A percentile compares a stretch with the other conserved stretches of the same genome.
These are phyloP conservation scores for Gymnobelideus leadbeateri DNA, from an alignment of 2,113 vertebrate genomes.

Conservation along the genomic window DNA sequence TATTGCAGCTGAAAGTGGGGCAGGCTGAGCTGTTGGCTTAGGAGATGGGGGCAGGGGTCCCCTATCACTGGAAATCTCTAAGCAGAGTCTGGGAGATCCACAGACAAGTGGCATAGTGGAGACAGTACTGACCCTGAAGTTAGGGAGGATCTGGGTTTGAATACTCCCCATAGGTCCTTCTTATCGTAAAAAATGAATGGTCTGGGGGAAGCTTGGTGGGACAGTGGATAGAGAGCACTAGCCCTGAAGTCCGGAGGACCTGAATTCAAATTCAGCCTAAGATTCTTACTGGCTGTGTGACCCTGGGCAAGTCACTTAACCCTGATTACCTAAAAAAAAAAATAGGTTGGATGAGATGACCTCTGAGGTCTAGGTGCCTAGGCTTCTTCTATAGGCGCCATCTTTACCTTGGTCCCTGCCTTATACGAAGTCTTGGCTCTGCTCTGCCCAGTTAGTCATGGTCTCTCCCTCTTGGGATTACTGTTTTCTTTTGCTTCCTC, in stretches of 20 bases:
- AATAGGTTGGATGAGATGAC: background rate
- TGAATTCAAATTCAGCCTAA: background rate
- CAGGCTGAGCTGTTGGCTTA: background rate
- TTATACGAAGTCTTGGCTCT: too few species aligned
- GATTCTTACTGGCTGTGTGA: background rate
- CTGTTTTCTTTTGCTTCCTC: background rate
- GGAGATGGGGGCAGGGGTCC: background rate
- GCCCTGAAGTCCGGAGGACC: background rate
- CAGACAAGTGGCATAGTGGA: too few species aligned
- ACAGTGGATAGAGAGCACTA: too few species aligned
- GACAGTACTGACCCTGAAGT: background rate
- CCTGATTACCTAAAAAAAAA: background rate
- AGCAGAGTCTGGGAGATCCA: background rate
- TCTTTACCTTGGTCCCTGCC: background rate
- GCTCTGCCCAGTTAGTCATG: background rate
- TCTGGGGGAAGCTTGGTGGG: too few species aligned
- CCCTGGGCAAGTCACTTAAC: background rate
- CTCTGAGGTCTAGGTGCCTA: too few species aligned
- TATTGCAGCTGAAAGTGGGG: too few species aligned
- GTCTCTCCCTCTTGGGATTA: background rate
- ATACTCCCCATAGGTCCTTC: background rate
- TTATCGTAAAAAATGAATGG: background rate
- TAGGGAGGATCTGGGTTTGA: background rate
- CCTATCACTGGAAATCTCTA: too few species aligned
- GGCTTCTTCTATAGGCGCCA: too few species aligned